These are phyloP conservation scores for Leucophenga varia DNA, from an alignment of 1,140 invertebrate species.

Conservation along the genomic window DNA sequence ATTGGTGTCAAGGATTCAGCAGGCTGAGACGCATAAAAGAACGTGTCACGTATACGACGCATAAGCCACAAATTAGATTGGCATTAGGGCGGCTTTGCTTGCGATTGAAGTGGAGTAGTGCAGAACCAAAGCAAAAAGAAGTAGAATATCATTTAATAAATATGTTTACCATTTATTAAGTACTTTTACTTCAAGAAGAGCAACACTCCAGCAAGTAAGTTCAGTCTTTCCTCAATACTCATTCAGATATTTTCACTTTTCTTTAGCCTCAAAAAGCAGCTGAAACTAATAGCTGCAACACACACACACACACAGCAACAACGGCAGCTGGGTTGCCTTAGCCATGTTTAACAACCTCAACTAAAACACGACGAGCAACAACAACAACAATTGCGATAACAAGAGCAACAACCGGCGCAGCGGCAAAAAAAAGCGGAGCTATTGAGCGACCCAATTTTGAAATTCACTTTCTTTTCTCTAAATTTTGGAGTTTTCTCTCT, in stretches of 20 bases:
- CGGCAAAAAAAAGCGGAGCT: neutral
- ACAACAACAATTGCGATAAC: no score
- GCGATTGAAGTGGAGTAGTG: neutral
- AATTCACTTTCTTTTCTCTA: conserved; percentile 43
- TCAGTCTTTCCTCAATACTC: neutral
- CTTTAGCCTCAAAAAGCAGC: conserved; percentile 16
- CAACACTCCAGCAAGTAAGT: neutral
- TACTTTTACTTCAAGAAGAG: neutral
- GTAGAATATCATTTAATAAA: conserved; percentile 1
- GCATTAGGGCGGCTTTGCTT: neutral
- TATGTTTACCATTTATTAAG: conserved; percentile 2
- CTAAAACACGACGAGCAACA: conserved; percentile 9
- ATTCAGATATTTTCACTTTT: conserved; percentile 21
- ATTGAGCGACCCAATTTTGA: conserved; percentile 33
- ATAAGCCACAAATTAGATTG: conserved; percentile 39
- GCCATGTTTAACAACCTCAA: conserved; percentile 38
- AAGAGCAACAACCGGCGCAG: neutral
- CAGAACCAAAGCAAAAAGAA: neutral
- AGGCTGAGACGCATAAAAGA: conserved; percentile 22
- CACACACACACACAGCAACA: conserved; percentile 14
- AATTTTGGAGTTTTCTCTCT: conserved; percentile 1
- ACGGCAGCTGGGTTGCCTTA: conserved; percentile 25
- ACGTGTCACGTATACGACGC: conserved; percentile 44
- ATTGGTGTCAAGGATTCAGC: conserved; percentile 35
- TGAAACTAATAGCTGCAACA: conserved; percentile 9